Evolutionary conservation across 2,797 vertebrate genomes (phyloP).

Genomic region (Periophthalmus magnuspinnatus): DNA sequence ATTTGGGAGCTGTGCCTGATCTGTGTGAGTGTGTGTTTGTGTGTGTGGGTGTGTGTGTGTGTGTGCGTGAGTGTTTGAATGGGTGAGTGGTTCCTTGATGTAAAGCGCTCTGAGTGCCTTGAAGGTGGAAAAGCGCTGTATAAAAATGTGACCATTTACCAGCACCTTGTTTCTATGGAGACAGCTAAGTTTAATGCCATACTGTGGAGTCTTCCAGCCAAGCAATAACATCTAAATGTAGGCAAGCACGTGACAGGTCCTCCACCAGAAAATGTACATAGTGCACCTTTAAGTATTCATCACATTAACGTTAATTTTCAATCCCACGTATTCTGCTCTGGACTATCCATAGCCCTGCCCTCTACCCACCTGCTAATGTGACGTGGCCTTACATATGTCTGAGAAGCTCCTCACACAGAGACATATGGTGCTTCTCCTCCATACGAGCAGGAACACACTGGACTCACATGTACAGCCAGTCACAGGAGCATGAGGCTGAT

Average conservation of each 20-base stretch:
- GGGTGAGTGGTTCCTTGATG: too few relatives aligned
- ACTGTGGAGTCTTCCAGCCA: too few relatives aligned
- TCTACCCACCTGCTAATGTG: slow-evolving; percentile 5
- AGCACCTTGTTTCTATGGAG: too few relatives aligned
- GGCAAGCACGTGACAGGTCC: neutral
- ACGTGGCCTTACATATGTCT: slow-evolving; percentile 33
- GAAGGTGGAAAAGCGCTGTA: too few relatives aligned
- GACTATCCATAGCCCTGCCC: slow-evolving; percentile 14
- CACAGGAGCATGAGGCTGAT: slow-evolving; percentile 20
- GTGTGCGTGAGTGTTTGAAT: too few relatives aligned
- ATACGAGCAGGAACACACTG: slow-evolving; percentile 21
- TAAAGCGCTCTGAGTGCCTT: too few relatives aligned
- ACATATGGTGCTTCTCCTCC: slow-evolving; percentile 16
- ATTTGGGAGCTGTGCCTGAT: too few relatives aligned
- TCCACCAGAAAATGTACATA: neutral
- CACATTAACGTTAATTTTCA: neutral
- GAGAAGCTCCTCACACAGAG: slow-evolving; percentile 15
- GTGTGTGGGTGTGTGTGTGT: too few relatives aligned
- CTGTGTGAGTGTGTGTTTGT: too few relatives aligned
- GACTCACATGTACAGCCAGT: slow-evolving; percentile 26
- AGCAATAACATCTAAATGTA: too few relatives aligned
- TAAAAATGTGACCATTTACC: too few relatives aligned
- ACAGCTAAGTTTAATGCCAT: too few relatives aligned
- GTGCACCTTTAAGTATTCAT: neutral
- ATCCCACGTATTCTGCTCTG: neutral